phyloP scores from a whole-genome alignment of 2,888 invertebrate species.

The Lamellibrachia columna region DNA sequence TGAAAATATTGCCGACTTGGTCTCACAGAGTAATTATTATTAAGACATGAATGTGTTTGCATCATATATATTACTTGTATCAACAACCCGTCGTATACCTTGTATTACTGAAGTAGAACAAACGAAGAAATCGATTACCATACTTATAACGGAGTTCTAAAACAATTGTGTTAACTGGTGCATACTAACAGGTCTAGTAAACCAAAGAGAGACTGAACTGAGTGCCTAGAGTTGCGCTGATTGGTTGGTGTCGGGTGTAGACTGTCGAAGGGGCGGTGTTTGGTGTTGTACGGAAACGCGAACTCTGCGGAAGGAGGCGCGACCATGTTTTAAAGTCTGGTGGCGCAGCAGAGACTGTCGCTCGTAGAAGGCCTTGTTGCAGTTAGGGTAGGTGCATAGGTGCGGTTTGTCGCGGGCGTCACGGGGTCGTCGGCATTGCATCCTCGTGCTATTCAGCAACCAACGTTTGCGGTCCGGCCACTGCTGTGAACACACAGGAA shows the following conservation, averaged over 20 bases:
- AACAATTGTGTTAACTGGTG: neutral
- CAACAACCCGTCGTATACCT: neutral
- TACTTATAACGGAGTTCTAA: neutral
- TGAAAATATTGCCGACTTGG: neutral
- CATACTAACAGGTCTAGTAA: neutral
- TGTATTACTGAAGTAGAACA: neutral
- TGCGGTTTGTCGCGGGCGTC: slow-evolving; percentile 26
- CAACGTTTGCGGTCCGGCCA: neutral
- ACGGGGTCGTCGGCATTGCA: neutral
- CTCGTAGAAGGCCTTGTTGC: slow-evolving; percentile 26
- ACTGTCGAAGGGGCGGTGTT: neutral
- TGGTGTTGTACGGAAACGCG: neutral
- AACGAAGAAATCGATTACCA: neutral
- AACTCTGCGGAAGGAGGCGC: neutral
- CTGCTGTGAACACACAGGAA: neutral
- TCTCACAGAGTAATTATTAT: neutral
- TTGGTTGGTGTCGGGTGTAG: neutral
- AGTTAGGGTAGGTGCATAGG: slow-evolving; percentile 25
- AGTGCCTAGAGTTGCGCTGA: neutral
- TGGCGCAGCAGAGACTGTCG: slow-evolving; percentile 25
- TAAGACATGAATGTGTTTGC: neutral
- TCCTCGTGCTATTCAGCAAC: neutral
- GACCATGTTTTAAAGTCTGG: slow-evolving; percentile 29
- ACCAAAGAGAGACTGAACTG: neutral
- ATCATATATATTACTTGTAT: neutral